A percentile compares a stretch with the other conserved stretches of the same genome.
Evolutionary conservation across 2,888 invertebrate species (phyloP).

Genomic region (Chymomyza caudatula): DNA sequence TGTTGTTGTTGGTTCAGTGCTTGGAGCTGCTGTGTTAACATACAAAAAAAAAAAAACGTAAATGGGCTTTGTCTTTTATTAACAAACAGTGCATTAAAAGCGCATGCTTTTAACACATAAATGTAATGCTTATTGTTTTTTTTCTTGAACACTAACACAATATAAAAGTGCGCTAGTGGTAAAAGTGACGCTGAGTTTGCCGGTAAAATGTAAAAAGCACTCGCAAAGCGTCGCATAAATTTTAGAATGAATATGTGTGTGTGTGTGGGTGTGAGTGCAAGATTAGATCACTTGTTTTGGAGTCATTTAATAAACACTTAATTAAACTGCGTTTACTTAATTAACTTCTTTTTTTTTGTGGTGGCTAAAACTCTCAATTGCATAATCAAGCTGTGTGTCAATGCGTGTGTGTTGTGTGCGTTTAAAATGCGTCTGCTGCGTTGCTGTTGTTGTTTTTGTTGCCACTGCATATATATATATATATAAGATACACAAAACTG

Average conservation of each 20-base stretch:
- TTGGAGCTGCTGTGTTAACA: background rate
- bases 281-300: background rate
- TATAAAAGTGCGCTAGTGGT: constrained; percentile 24
- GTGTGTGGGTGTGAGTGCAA: constrained; percentile 23
- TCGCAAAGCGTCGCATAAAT: constrained; percentile 1
- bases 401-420: constrained; percentile 37
- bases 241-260: background rate
- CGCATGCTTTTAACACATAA: background rate
- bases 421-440: constrained; percentile 44
- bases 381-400: background rate
- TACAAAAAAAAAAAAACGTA: background rate
- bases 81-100: background rate
- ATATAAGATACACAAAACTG: background rate
- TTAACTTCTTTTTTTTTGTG: background rate
- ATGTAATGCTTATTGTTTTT: constrained; percentile 5
- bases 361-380: background rate
- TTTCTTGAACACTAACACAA: background rate
- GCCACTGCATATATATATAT: background rate
- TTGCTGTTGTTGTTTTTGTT: background rate
- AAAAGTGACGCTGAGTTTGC: constrained; percentile 1
- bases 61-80: background rate
- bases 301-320: background rate
- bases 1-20: background rate
- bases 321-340: background rate
- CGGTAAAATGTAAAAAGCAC: constrained; percentile 15